phyloP scores from a whole-genome alignment of 2,888 invertebrate genomes.

The Sinhomidia bicolor region DNA sequence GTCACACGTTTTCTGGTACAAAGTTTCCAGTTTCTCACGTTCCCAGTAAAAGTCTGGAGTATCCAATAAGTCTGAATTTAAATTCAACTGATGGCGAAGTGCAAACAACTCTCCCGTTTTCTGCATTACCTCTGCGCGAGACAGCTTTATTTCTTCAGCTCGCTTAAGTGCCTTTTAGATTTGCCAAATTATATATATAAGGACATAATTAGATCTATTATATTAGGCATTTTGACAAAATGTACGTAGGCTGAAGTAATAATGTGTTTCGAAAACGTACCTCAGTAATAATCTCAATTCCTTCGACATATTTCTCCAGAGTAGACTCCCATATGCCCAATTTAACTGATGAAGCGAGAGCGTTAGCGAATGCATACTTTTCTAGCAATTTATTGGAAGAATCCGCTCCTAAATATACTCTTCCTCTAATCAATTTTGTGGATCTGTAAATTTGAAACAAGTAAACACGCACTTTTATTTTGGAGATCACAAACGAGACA shows the following conservation, averaged over 20 bases:
- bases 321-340: constrained; percentile 96
- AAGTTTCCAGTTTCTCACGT: constrained; percentile 91
- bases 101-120: constrained; percentile 95
- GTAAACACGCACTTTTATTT: too few species aligned
- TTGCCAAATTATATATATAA: too few species aligned
- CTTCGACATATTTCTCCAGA: constrained; percentile 91
- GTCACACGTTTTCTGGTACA: constrained; percentile 91
- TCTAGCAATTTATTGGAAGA: constrained; percentile 87
- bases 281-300: constrained; percentile 90
- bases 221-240: too few species aligned
- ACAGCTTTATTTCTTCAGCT: constrained; percentile 88
- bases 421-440: constrained; percentile 83
- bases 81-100: constrained; percentile 93
- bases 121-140: constrained; percentile 87
- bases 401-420: constrained; percentile 84
- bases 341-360: constrained; percentile 95
- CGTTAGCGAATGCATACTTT: constrained; percentile 97
- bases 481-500: too few species aligned
- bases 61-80: constrained; percentile 96
- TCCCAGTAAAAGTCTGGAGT: constrained; percentile 99
- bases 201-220: not conserved
- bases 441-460: constrained; percentile 81
- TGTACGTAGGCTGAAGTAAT: too few species aligned
- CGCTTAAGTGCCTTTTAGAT: constrained; percentile 86
- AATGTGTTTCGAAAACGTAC: constrained; percentile 79